Conservation (phyloP, 1,140 invertebrate species). For the Musca vetustissima region DNA sequence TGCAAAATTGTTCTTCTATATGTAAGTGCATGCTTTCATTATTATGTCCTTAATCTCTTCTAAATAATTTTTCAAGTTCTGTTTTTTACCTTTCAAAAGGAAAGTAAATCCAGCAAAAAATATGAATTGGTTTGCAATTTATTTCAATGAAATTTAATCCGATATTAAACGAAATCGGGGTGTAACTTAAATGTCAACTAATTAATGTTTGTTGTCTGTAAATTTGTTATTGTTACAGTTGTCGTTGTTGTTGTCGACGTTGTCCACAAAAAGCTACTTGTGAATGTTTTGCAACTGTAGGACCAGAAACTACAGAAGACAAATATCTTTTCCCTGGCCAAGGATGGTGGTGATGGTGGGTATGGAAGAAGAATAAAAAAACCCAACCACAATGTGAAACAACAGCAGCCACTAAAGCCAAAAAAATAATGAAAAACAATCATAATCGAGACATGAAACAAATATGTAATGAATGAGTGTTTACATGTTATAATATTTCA, state of each 20-base stretch:
- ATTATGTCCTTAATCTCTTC: no score
- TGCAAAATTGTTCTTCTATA: no score
- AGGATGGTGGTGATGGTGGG: not conserved
- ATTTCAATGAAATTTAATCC: no score
- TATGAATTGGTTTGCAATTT: no score
- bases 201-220: constrained; percentile 17
- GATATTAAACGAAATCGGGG: constrained; percentile 4
- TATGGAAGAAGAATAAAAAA: not conserved
- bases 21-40: no score
- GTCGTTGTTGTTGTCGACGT: not conserved
- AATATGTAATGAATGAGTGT: constrained; percentile 24
- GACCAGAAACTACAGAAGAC: no score
- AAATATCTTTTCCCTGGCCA: not conserved
- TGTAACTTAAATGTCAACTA: constrained; percentile 22
- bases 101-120: no score
- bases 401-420: no score
- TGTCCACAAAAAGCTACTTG: not conserved
- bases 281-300: not conserved
- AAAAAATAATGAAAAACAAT: constrained; percentile 22
- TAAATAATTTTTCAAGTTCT: no score
- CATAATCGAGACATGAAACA: constrained; percentile 18
- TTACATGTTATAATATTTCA: constrained; percentile 23
- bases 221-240: no score
- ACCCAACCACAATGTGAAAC: not conserved
- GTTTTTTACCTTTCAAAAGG: no score